A percentile compares a stretch with the other conserved stretches of the same genome.
These are phyloP conservation scores for Halisarca cf. caerulea DNA, from an alignment of 37 sponge, comb jelly and placozoan genomes.

Conservation along the genomic window DNA sequence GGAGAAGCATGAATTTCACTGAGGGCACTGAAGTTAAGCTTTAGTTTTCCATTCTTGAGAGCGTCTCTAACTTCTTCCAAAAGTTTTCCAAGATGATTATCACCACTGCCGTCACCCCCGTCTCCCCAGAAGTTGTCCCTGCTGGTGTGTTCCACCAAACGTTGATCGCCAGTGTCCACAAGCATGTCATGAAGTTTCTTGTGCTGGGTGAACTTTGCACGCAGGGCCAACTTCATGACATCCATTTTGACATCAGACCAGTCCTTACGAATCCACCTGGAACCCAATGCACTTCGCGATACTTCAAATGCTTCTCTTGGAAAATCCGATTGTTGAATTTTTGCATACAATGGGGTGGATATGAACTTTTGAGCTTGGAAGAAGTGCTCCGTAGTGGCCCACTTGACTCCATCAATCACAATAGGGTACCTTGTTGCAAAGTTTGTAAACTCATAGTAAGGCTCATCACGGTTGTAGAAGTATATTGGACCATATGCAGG, in stretches of 20 bases:
- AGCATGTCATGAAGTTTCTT: background rate
- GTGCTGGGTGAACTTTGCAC: conserved; percentile 19
- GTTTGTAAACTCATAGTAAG: conserved; percentile 78
- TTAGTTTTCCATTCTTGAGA: no score
- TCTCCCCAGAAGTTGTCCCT: conserved; percentile 29
- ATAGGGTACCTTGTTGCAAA: conserved; percentile 24
- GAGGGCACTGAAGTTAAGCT: no score
- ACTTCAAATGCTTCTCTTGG: conserved; percentile 15
- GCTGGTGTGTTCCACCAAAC: conserved; percentile 2
- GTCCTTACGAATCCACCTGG: background rate
- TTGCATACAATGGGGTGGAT: conserved; percentile 30
- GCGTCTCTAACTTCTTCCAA: background rate
- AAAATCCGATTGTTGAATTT: background rate
- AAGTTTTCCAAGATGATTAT: background rate
- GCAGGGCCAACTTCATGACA: conserved; percentile 11
- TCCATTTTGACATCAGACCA: background rate
- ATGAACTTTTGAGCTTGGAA: conserved; percentile 78
- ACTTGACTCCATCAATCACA: conserved; percentile 30
- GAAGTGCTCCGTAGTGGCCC: conserved; percentile 67
- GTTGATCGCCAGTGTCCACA: background rate
- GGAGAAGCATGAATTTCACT: no score
- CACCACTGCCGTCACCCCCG: conserved; percentile 9
- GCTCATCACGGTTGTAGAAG: conserved; percentile 57
- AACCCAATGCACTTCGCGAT: background rate
- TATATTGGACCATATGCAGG: no score